These are phyloP conservation scores for Orthonychiurus folsomi DNA, from an alignment of 2,888 invertebrate species.

Conservation along the genomic window DNA sequence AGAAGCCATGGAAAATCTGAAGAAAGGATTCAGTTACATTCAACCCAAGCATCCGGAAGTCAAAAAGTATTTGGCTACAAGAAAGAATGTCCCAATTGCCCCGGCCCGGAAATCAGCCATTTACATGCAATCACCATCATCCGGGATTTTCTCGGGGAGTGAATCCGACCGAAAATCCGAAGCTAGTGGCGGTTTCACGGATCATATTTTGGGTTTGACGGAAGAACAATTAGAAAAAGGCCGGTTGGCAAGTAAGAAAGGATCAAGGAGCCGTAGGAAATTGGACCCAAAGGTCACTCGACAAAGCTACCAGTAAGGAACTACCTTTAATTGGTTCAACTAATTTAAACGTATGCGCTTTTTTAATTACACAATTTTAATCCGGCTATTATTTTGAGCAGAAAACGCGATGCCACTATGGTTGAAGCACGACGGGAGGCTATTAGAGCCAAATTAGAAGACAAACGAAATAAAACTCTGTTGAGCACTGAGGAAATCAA, in stretches of 20 bases:
- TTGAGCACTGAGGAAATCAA: background rate
- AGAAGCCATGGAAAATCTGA: background rate
- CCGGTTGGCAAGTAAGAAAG: background rate
- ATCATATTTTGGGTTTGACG: background rate
- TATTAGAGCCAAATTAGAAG: background rate
- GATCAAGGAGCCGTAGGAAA: too few relatives aligned
- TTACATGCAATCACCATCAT: background rate
- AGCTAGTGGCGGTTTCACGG: too few relatives aligned
- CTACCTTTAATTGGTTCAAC: background rate
- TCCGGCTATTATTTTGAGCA: background rate
- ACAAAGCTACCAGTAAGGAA: background rate
- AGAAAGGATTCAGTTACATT: background rate
- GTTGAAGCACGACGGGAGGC: background rate
- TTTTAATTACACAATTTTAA: background rate
- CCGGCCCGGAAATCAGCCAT: background rate
- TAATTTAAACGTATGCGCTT: too few relatives aligned
- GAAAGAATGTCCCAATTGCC: background rate
- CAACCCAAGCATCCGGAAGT: background rate
- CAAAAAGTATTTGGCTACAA: background rate
- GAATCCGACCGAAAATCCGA: background rate
- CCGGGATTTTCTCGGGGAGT: slow-evolving; percentile 2
- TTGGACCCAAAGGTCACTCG: background rate
- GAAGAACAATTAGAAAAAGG: background rate
- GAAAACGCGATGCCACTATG: slow-evolving; percentile 7
- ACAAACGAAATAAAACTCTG: background rate